phyloP scores from a whole-genome alignment of 2,888 invertebrate genomes.

The Scaptomyza cyrtandrae region DNA sequence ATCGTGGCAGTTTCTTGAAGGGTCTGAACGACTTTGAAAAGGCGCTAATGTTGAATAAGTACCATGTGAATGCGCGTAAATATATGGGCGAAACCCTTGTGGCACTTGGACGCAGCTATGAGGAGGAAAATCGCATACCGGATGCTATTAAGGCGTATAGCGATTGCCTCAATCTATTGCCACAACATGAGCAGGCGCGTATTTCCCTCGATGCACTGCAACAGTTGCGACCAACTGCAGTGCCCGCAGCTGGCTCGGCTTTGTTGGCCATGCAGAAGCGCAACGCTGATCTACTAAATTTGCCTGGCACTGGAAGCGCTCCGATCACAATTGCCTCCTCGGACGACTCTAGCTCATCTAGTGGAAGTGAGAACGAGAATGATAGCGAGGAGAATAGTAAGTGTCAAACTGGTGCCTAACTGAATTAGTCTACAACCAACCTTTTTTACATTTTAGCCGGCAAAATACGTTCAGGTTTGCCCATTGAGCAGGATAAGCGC shows the following conservation, averaged over 20 bases:
- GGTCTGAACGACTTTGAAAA: constrained; percentile 98
- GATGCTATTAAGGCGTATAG: constrained; percentile 94
- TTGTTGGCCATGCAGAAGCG: constrained; percentile 14
- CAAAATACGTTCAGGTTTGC: constrained; percentile 86
- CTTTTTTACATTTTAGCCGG: constrained; percentile 54
- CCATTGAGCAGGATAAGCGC: constrained; percentile 75
- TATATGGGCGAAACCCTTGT: constrained; percentile 97
- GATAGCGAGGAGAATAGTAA: constrained; percentile 61
- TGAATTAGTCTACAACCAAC: constrained; percentile 19
- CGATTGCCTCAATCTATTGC: constrained; percentile 92
- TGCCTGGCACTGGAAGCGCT: constrained; percentile 9
- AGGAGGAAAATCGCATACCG: constrained; percentile 93
- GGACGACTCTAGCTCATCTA: constrained; percentile 63
- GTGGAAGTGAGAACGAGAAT: constrained; percentile 43
- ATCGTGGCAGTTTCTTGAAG: constrained; percentile 96
- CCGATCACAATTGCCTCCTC: constrained; percentile 43
- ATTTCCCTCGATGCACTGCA: constrained; percentile 92
- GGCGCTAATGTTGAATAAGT: constrained; percentile 94
- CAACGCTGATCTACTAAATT: constrained; percentile 27
- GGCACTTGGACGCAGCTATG: constrained; percentile 94
- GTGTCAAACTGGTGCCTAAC: constrained; percentile 19
- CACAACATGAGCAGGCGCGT: constrained; percentile 94
- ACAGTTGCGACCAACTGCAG: constrained; percentile 84
- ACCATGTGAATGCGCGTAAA: constrained; percentile 96
- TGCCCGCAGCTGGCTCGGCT: constrained; percentile 3